Base-by-base conservation (phyloP, 30 jellyfish, hydroid and myxozoan species). In the Aurelia sp. region DNA sequence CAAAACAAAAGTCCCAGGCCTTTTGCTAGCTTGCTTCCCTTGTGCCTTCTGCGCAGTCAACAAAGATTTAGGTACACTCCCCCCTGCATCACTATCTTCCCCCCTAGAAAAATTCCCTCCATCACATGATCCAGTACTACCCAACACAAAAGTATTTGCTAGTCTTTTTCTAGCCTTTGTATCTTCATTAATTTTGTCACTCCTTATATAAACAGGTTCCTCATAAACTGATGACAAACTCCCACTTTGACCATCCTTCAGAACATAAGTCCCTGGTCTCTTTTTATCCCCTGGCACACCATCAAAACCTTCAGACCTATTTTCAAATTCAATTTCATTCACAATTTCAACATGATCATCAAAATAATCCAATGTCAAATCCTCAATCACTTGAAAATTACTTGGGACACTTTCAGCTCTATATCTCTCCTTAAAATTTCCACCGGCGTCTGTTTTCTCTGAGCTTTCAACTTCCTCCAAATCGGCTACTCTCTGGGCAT, bases 1-100 rank as follows among this genome's bases (percentile, higher is more conserved):
- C 69, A 59, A 59, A 59, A 59, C 82, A 65, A 66, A 80, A 4
- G 90, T 80, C 12, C 73, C 66, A 17, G 82, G 90, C 21, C 82
- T 80, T 57, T 80, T 66, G 2, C 37, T 19, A 44, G 8, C 55
- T 44, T 44, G 13, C 15, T 13, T 44, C 15, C 15, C 55, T 44
- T 13, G 9, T 8, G 55, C 10, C 55, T 44, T 13, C 15, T 44
- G 13, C 7, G 15, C 55, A 44, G 15, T 44, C 55, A 44, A 5
- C 0, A 16, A 44, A 44, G 55, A 44, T 44, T 10, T 13, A 2
- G 13, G 55, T 10, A 5, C 55, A 44, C 15, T 44, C 55, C 55
- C 55, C 15, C 55, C 55, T 5, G 15, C 3, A 7, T 44, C 15
- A 44, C 0, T 10, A 44, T 44, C 55, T 16, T 44, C 15, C 55